Conservation (phyloP, 2,797 vertebrate genomes). For the Chromis chromis region DNA sequence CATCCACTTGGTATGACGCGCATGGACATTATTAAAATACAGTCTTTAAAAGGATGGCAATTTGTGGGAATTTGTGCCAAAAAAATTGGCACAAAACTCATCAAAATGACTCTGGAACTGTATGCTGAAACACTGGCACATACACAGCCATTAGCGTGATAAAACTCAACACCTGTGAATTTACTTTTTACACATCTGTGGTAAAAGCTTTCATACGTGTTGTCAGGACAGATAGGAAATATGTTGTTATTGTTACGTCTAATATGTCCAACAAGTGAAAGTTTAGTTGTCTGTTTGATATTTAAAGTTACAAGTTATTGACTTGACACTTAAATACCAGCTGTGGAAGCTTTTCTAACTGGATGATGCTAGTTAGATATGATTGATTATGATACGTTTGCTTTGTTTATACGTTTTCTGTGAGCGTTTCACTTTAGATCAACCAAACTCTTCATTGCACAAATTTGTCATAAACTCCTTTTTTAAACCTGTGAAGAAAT, state of each 20-base stretch:
- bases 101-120: background rate
- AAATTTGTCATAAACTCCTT: background rate
- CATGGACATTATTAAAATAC: background rate
- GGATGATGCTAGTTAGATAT: background rate
- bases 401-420: no score
- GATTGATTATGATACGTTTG: background rate
- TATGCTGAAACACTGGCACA: no score
- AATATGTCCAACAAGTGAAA: background rate
- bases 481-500: background rate
- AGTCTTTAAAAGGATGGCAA: background rate
- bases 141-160: background rate
- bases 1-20: background rate
- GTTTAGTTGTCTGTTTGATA: background rate
- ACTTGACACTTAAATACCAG: background rate
- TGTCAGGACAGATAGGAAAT: background rate
- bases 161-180: background rate
- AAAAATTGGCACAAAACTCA: background rate
- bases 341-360: background rate
- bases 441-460: no score
- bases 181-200: background rate
- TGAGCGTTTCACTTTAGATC: no score
- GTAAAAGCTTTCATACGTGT: background rate
- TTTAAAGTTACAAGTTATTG: background rate
- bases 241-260: background rate
- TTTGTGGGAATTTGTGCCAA: background rate